A percentile compares a stretch with the other conserved stretches of the same genome.
phyloP scores from a whole-genome alignment of 1,140 invertebrate genomes.

The Pemphigus obesinymphae region DNA sequence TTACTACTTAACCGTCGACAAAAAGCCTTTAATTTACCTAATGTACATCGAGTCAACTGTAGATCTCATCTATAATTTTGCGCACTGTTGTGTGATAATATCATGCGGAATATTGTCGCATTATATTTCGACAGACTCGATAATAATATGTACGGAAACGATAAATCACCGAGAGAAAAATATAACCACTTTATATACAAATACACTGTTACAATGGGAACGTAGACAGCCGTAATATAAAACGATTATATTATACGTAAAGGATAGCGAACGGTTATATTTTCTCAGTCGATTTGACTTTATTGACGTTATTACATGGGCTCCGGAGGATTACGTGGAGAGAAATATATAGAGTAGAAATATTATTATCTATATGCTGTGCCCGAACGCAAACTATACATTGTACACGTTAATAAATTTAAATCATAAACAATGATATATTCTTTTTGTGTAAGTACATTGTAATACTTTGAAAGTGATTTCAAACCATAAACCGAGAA shows the following conservation, averaged over 20 bases:
- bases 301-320: not conserved
- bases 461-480: no score
- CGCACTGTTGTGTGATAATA: no score
- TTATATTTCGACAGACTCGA: not conserved
- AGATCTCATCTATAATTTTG: no score
- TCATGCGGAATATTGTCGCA: no score
- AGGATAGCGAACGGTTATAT: not conserved
- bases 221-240: not conserved
- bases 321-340: not conserved
- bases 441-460: no score
- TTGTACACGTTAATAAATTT: not conserved
- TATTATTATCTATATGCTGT: conserved; percentile 4
- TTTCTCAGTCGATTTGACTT: conserved; percentile 8
- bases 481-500: no score
- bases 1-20: not conserved
- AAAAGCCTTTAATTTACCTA: not conserved
- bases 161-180: not conserved
- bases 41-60: not conserved
- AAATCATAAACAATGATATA: not conserved
- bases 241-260: not conserved
- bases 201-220: not conserved
- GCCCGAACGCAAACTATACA: not conserved
- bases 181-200: not conserved
- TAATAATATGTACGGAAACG: not conserved
- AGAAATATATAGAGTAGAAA: not conserved